Evolutionary conservation across 2,888 invertebrate species (phyloP).

Genomic region (Lasioglossum marginatum): DNA sequence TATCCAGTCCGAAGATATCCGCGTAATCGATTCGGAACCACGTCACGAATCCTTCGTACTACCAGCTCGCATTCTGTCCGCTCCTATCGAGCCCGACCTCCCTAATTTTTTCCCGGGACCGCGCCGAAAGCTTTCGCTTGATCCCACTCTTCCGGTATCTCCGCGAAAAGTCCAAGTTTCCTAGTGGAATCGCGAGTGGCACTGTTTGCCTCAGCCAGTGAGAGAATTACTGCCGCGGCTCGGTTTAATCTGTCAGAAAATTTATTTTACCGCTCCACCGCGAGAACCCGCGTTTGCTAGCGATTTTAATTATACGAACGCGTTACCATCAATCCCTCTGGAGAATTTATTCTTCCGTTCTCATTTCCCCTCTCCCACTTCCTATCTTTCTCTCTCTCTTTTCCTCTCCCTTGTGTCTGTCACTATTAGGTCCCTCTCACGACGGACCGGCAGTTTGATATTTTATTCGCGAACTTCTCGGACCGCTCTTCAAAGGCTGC

Average conservation of each 20-base stretch:
- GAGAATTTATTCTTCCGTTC: conserved; percentile 28
- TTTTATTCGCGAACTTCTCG: conserved; percentile 13
- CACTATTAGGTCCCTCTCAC: conserved; percentile 14
- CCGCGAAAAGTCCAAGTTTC: conserved; percentile 27
- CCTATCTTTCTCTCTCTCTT: neutral
- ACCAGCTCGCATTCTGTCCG: neutral
- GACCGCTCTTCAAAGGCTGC: neutral
- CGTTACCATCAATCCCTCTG: conserved; percentile 48
- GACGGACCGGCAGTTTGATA: neutral
- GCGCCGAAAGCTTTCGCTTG: neutral
- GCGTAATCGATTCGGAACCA: conserved; percentile 23
- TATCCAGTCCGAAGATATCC: neutral
- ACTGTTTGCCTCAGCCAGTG: conserved; percentile 31
- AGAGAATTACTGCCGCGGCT: conserved; percentile 42
- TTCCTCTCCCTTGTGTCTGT: neutral
- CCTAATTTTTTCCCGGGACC: conserved; percentile 1
- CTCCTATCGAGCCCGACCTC: neutral
- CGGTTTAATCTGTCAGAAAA: conserved; percentile 63
- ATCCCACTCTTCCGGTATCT: neutral
- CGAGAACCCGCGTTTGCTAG: conserved; percentile 24
- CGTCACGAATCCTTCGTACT: neutral
- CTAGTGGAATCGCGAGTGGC: conserved; percentile 32
- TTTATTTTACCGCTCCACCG: conserved; percentile 48
- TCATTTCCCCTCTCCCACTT: neutral
- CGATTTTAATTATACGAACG: conserved; percentile 63